Evolutionary conservation across 2,797 vertebrate genomes (phyloP).

Genomic region (Esox lucius): DNA sequence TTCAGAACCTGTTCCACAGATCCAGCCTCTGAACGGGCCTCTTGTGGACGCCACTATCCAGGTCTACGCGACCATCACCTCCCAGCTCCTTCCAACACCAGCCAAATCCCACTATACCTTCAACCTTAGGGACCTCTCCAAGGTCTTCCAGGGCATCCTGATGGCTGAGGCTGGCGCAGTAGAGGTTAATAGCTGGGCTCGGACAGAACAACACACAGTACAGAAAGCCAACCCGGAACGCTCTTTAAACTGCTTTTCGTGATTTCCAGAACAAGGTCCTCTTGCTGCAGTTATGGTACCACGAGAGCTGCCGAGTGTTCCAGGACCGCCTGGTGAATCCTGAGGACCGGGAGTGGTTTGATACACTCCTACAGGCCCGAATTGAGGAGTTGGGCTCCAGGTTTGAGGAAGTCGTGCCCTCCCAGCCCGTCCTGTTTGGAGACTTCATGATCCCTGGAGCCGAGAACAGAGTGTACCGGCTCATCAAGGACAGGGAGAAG

Average conservation of each 20-base stretch:
- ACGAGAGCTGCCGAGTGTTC: conserved; percentile 89
- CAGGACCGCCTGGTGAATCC: conserved; percentile 84
- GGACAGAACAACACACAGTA: neutral
- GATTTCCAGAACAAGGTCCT: conserved; percentile 60
- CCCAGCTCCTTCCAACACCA: conserved; percentile 91
- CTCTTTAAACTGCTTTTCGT: neutral
- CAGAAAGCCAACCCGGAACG: neutral
- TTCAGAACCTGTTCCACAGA: conserved; percentile 61
- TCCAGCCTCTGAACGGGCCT: conserved; percentile 73
- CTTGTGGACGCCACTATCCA: conserved; percentile 82
- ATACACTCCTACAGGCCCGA: conserved; percentile 73
- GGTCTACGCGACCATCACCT: conserved; percentile 84
- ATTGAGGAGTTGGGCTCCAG: conserved; percentile 78
- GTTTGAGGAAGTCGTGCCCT: conserved; percentile 79
- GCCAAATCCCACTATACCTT: conserved; percentile 94
- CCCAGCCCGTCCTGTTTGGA: conserved; percentile 84
- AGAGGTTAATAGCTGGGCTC: conserved; percentile 60
- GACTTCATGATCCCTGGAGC: conserved; percentile 85
- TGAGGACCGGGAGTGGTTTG: conserved; percentile 85
- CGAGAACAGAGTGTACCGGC: conserved; percentile 76
- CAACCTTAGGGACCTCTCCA: conserved; percentile 91
- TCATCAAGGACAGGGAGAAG: conserved; percentile 78
- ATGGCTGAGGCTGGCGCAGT: conserved; percentile 83
- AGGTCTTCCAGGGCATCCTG: conserved; percentile 93
- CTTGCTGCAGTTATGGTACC: conserved; percentile 89